Evolutionary conservation across 2,797 vertebrate species (phyloP), one percentile per base, ranked within the genome.

Genomic region (Myotis planiceps): DNA sequence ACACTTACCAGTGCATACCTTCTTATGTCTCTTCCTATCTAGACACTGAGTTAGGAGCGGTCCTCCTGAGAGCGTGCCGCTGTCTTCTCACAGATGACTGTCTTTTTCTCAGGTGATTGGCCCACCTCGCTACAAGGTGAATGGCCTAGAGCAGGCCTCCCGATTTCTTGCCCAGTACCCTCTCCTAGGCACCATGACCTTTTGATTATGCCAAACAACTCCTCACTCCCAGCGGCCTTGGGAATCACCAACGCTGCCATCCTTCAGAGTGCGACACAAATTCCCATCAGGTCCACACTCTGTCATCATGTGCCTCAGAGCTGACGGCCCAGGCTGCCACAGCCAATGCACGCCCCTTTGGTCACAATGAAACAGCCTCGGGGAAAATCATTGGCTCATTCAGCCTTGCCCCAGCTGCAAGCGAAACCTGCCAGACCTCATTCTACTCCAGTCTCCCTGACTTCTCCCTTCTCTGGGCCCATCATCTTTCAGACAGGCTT

Each of bases 371-470:
- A 96, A 95, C 84, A 93, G 95, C 97, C 97, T 93, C 65, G 1
- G 94, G 97, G 94, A 80, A 85, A 96, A 97, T 97, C 13, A 2
- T 86, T 92, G 97, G 84, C 85, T 98, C 96, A 90, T 96, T 98
- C 97, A 94, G 78, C 90, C 93, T 97, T 96, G 53, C 27, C 92
- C 95, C 25, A 80, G 96, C 97, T 98, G 93, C 68, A 76, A 98
- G 98, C 42, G 97, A 97, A 97, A 98, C 92, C 97, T 98, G 97
- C 96, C 98, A 98, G 80, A 95, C 90, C 80, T 95, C 94, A 91
- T 92, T 96, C 72, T 90, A 5, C 51, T 34, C 95, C 9, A 65
- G 79, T 14, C 80, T 58, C 45, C 92, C 95, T 87, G 71, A 12
- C 66, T 72, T 49, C 96, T 37, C 76, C 84, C 94, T 66, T 53